Conservation (phyloP, 2,797 vertebrate species). For the Cyprinella venusta region DNA sequence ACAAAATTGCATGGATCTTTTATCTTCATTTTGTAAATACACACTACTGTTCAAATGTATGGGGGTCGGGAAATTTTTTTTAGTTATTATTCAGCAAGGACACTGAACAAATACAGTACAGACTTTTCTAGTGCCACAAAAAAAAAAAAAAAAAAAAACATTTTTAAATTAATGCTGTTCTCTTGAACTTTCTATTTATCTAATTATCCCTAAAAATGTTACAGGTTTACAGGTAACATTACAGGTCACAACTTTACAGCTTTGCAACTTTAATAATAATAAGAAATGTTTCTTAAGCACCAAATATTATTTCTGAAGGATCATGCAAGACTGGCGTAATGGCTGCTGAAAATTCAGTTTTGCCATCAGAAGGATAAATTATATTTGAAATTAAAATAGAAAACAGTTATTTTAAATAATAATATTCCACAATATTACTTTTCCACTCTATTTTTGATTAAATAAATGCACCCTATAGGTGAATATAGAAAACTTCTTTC, state of each 20-base stretch:
- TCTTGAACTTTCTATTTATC: not conserved
- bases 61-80: not conserved
- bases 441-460: not conserved
- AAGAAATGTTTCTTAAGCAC: not conserved
- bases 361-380: not conserved
- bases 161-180: not conserved
- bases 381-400: not conserved
- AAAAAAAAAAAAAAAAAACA: not conserved
- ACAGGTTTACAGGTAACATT: too few species aligned
- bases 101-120: not conserved
- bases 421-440: not conserved
- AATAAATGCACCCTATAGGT: not conserved
- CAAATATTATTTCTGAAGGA: not conserved
- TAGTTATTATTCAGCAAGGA: too few species aligned
- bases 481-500: not conserved
- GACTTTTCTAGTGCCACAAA: not conserved
- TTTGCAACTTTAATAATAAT: not conserved
- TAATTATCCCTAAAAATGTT: not conserved
- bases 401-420: too few species aligned
- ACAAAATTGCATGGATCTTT: not conserved
- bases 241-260: not conserved
- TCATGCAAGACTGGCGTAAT: not conserved
- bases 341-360: not conserved
- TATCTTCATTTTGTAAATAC: not conserved
- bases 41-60: not conserved